Conservation (phyloP, 2,888 invertebrate genomes). For the Mylabris sibirica region DNA sequence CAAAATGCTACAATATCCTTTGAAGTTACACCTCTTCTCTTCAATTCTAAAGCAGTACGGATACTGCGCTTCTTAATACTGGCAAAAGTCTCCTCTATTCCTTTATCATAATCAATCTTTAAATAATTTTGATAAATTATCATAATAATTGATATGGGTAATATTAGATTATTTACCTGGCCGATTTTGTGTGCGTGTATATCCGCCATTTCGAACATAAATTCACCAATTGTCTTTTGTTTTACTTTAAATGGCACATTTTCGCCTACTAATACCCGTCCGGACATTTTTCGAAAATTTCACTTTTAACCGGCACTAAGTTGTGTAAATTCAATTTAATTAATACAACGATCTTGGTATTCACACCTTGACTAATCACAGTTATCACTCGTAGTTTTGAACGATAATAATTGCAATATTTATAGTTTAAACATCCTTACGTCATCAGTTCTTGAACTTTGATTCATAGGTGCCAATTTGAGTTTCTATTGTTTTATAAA, state of each 20-base stretch:
- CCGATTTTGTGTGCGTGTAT: conserved; percentile 17
- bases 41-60: conserved; percentile 60
- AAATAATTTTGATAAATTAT: not conserved
- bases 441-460: too few species aligned
- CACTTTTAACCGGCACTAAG: not conserved
- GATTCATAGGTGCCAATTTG: too few species aligned
- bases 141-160: not conserved
- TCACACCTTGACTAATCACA: too few species aligned
- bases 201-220: conserved; percentile 17
- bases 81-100: conserved; percentile 24
- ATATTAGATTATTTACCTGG: conserved; percentile 16
- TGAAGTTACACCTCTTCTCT: conserved; percentile 54
- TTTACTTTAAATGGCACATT: not conserved
- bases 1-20: conserved; percentile 63
- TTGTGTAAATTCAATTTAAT: not conserved
- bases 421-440: too few species aligned
- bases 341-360: too few species aligned
- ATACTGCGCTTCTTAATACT: conserved; percentile 53
- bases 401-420: too few species aligned
- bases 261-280: conserved; percentile 16
- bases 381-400: too few species aligned
- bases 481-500: not conserved
- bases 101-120: conserved; percentile 24
- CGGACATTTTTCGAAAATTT: conserved; percentile 42
- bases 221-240: conserved; percentile 15